Percentiles rank a stretch among this genome's conserved stretches.
phyloP scores from a whole-genome alignment of 2,113 vertebrate species.

The Gracilinanus agilis region DNA sequence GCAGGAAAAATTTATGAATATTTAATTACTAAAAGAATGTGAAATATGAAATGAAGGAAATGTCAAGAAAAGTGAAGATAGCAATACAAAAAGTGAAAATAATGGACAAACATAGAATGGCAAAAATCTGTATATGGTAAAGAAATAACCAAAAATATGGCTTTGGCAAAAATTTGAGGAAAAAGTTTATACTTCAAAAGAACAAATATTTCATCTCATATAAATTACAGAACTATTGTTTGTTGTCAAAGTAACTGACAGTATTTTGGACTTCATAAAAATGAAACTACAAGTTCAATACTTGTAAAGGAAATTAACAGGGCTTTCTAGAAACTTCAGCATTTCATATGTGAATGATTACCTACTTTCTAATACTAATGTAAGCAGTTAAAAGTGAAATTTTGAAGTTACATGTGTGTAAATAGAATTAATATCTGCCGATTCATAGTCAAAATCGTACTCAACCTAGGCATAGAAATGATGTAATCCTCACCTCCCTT shows the following conservation, averaged over 20 bases:
- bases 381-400: neutral
- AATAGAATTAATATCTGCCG: no score
- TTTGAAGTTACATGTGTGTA: no score
- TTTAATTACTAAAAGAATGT: neutral
- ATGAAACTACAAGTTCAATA: neutral
- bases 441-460: no score
- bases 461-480: no score
- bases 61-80: neutral
- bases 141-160: neutral
- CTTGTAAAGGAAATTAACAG: neutral
- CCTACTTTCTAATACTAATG: neutral
- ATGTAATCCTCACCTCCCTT: no score
- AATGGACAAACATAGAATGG: neutral
- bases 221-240: neutral
- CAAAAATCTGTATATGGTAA: neutral
- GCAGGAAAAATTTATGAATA: neutral
- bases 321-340: neutral
- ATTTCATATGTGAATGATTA: neutral
- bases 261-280: neutral
- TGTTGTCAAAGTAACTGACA: neutral
- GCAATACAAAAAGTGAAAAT: neutral
- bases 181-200: neutral
- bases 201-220: neutral
- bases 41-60: neutral
- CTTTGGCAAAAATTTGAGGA: neutral